Percentiles rank a stretch among this genome's conserved stretches.
phyloP scores from a whole-genome alignment of 2,888 invertebrate species.

The Scaptomyza flava region DNA sequence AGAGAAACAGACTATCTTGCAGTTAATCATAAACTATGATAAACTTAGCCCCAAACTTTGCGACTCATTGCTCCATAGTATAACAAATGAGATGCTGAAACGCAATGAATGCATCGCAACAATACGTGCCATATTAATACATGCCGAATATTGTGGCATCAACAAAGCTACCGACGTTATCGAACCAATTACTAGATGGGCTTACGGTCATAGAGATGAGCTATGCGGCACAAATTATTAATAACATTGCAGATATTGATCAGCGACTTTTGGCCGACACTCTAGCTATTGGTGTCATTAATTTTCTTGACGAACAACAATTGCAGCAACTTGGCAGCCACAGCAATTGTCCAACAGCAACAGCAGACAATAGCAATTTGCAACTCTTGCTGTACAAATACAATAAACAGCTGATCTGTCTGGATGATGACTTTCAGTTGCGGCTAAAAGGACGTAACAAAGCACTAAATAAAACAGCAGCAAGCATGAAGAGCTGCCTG shows the following conservation, averaged over 20 bases:
- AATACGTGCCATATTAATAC: slow-evolving; percentile 70
- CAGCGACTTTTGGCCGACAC: too few relatives aligned
- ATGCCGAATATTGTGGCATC: slow-evolving; percentile 67
- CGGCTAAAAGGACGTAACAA: neutral
- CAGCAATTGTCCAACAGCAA: too few relatives aligned
- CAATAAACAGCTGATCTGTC: slow-evolving; percentile 73
- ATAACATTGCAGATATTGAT: too few relatives aligned
- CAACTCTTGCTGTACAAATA: too few relatives aligned
- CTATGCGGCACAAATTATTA: too few relatives aligned
- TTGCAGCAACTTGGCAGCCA: too few relatives aligned
- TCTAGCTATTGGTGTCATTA: too few relatives aligned
- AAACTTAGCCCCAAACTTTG: slow-evolving; percentile 66
- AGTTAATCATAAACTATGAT: slow-evolving; percentile 62
- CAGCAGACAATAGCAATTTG: too few relatives aligned
- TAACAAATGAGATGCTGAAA: slow-evolving; percentile 68
- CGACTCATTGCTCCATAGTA: slow-evolving; percentile 64
- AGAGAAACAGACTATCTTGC: slow-evolving; percentile 78
- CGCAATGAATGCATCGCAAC: slow-evolving; percentile 80
- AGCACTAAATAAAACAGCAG: neutral
- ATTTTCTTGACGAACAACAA: too few relatives aligned
- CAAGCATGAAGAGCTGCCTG: slow-evolving; percentile 66
- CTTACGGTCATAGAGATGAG: slow-evolving; percentile 63
- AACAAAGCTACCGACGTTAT: slow-evolving; percentile 73
- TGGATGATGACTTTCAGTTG: slow-evolving; percentile 53
- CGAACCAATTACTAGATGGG: slow-evolving; percentile 72